These are phyloP conservation scores for Hydractinia echinata DNA, from an alignment of 30 jellyfish, hydroid and myxozoan genomes.

Conservation along the genomic window DNA sequence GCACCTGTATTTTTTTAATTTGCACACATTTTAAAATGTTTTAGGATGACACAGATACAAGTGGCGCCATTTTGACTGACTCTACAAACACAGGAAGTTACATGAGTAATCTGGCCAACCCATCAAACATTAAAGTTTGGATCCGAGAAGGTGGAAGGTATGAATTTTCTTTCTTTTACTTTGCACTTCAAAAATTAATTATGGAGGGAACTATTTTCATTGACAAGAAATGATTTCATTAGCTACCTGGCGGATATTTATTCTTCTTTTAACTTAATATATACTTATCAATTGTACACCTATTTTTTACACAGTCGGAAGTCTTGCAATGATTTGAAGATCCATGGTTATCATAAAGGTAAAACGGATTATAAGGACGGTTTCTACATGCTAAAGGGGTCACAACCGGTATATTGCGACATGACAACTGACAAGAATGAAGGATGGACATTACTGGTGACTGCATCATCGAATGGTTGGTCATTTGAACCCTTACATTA, in stretches of 20 bases:
- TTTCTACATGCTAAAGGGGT: slow-evolving; percentile 34
- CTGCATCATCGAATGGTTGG: slow-evolving; percentile 66
- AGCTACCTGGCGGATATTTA: too few species aligned
- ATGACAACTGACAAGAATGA: slow-evolving; percentile 69
- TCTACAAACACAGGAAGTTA: neutral
- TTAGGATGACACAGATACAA: slow-evolving; percentile 7
- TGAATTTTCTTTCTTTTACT: neutral
- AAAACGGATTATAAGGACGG: slow-evolving; percentile 66
- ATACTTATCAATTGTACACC: too few species aligned
- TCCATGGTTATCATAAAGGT: slow-evolving; percentile 60
- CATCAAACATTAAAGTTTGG: neutral
- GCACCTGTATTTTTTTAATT: too few species aligned
- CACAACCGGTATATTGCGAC: slow-evolving; percentile 74
- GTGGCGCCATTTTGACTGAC: neutral
- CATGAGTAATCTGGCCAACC: neutral
- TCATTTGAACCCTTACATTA: neutral
- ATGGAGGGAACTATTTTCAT: too few species aligned
- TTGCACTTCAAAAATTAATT: too few species aligned
- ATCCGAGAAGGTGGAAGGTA: slow-evolving; percentile 24
- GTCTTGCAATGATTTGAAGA: slow-evolving; percentile 80
- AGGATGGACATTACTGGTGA: slow-evolving; percentile 93
- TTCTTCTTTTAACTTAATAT: too few species aligned
- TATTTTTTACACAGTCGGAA: slow-evolving; percentile 72
- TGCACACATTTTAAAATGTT: neutral
- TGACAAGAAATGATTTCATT: too few species aligned